Percentiles rank a stretch among this genome's conserved stretches.
These are phyloP conservation scores for Eupsilia transversa DNA, from an alignment of 2,888 invertebrate genomes.

Conservation along the genomic window DNA sequence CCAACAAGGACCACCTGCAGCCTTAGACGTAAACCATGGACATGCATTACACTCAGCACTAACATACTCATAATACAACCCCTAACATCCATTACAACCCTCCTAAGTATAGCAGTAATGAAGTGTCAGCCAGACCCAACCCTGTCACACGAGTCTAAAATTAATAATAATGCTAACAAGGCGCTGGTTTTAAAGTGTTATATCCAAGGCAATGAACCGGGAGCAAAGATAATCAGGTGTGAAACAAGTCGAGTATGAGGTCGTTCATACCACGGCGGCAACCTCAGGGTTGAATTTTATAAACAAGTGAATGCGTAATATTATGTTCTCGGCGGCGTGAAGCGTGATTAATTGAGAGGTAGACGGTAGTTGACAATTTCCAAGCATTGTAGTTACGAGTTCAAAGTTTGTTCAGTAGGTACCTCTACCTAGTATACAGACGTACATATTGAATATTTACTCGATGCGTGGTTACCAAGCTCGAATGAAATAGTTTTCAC, in stretches of 20 bases:
- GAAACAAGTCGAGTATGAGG: slow-evolving; percentile 70
- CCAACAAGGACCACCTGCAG: neutral
- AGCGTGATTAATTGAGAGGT: slow-evolving; percentile 39
- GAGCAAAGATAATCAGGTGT: slow-evolving; percentile 76
- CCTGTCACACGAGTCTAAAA: slow-evolving; percentile 67
- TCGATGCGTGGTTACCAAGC: slow-evolving; percentile 5
- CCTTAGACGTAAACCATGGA: slow-evolving; percentile 30
- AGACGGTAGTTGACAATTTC: slow-evolving; percentile 26
- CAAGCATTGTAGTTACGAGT: neutral
- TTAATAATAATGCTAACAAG: slow-evolving; percentile 70
- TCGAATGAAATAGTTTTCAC: slow-evolving; percentile 7
- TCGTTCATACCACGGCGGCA: slow-evolving; percentile 61
- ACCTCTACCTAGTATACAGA: neutral
- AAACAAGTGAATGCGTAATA: slow-evolving; percentile 52
- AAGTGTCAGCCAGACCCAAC: slow-evolving; percentile 64
- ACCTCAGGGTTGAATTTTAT: slow-evolving; percentile 64
- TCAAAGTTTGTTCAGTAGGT: slow-evolving; percentile 16
- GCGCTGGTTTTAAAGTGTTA: slow-evolving; percentile 69
- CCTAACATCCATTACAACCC: slow-evolving; percentile 62
- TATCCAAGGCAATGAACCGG: slow-evolving; percentile 74
- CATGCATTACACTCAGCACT: slow-evolving; percentile 52
- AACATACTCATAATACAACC: slow-evolving; percentile 60
- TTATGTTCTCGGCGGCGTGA: slow-evolving; percentile 40
- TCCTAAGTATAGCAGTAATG: slow-evolving; percentile 62
- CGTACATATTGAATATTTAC: slow-evolving; percentile 6